These are phyloP conservation scores for Penaeus indicus DNA, from an alignment of 1,140 invertebrate species.

Conservation along the genomic window DNA sequence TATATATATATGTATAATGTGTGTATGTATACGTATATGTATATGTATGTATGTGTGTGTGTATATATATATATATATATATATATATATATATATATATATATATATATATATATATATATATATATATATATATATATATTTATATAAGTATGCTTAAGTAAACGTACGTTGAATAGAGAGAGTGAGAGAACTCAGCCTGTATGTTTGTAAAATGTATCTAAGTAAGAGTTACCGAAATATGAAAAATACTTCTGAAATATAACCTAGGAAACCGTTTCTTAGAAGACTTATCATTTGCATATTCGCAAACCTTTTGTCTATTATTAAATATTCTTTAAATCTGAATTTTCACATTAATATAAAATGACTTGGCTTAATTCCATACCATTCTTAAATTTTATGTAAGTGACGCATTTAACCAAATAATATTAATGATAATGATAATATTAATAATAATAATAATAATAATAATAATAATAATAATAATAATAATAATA, in stretches of 20 bases:
- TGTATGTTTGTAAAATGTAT: background rate
- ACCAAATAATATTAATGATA: too few relatives aligned
- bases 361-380: too few relatives aligned
- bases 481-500: too few relatives aligned
- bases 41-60: constrained; percentile 13
- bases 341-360: too few relatives aligned
- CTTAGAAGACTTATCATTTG: background rate
- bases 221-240: background rate
- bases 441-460: too few relatives aligned
- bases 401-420: too few relatives aligned
- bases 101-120: constrained; percentile 5
- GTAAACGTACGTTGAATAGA: background rate
- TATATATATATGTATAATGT: background rate
- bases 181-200: too few relatives aligned
- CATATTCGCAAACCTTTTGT: too few relatives aligned
- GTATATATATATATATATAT: constrained; percentile 21
- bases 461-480: too few relatives aligned
- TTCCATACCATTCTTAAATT: too few relatives aligned
- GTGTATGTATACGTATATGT: constrained; percentile 11
- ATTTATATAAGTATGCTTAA: background rate
- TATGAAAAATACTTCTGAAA: background rate
- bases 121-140: constrained; percentile 15
- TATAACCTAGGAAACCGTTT: background rate
- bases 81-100: constrained; percentile 19
- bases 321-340: too few relatives aligned